Percentiles rank a stretch among this genome's conserved stretches.
These are phyloP conservation scores for Eupithecia pulchellata DNA, from an alignment of 2,888 invertebrate genomes.

Conservation along the genomic window DNA sequence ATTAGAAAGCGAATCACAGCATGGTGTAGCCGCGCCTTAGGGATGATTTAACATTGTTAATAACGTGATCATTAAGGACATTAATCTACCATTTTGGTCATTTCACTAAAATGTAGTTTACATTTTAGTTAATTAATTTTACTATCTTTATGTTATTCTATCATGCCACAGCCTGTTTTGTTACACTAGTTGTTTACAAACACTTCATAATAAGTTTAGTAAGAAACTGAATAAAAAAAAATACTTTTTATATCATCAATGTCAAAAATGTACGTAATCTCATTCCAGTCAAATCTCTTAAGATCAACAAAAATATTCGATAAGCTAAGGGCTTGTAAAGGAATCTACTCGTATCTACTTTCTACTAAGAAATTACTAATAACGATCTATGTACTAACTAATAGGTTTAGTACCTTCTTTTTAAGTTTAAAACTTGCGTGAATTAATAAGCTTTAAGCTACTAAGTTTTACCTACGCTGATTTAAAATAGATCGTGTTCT, in stretches of 20 bases:
- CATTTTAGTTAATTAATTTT: slow-evolving; percentile 29
- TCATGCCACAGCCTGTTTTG: slow-evolving; percentile 43
- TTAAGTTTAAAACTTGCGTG: slow-evolving; percentile 28
- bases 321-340: background rate
- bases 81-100: slow-evolving; percentile 38
- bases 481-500: background rate
- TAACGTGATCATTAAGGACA: slow-evolving; percentile 25
- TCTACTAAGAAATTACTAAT: slow-evolving; percentile 2
- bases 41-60: slow-evolving; percentile 36
- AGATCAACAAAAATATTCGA: background rate
- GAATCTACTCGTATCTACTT: background rate
- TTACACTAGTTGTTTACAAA: slow-evolving; percentile 34
- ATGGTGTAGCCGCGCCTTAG: slow-evolving; percentile 27
- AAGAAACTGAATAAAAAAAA: background rate
- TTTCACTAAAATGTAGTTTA: slow-evolving; percentile 37
- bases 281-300: background rate
- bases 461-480: background rate
- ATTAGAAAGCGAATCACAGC: background rate
- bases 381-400: slow-evolving; percentile 5
- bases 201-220: background rate
- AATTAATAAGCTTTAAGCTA: slow-evolving; percentile 29
- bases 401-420: slow-evolving; percentile 11
- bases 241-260: background rate
- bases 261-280: background rate
- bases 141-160: slow-evolving; percentile 36